Evolutionary conservation across 1,140 invertebrate species (phyloP).

Genomic region (Gyrodactylus bullatarudis): DNA sequence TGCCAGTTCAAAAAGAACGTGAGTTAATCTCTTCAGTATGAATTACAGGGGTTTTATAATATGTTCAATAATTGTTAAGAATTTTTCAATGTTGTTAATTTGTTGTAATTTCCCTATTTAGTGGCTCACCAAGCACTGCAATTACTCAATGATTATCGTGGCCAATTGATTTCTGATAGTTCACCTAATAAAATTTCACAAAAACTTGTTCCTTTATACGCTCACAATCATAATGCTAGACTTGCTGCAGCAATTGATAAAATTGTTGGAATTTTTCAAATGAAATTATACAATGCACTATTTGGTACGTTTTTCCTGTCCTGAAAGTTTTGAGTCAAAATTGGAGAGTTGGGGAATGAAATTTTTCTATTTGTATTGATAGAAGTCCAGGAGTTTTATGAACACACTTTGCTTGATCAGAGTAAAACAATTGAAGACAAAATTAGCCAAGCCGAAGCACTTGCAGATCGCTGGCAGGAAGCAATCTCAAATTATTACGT

Average conservation of each 20-base stretch:
- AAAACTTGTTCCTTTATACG: neutral
- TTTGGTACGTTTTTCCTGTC: neutral
- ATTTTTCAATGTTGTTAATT: too few species aligned
- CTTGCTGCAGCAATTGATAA: neutral
- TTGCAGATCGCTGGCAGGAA: neutral
- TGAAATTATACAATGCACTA: neutral
- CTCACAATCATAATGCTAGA: neutral
- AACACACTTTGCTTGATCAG: neutral
- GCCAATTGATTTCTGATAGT: neutral
- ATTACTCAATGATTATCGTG: neutral
- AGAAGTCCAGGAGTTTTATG: neutral
- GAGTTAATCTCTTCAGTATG: too few species aligned
- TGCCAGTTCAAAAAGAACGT: neutral
- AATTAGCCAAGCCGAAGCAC: neutral
- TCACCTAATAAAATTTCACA: neutral
- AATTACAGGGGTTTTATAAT: too few species aligned
- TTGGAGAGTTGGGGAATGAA: too few species aligned
- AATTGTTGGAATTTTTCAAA: neutral
- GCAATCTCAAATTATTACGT: neutral
- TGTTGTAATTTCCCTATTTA: neutral
- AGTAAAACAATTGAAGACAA: neutral
- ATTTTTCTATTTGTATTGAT: too few species aligned
- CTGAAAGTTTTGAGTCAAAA: neutral
- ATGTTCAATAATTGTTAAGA: too few species aligned
- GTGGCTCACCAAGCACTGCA: neutral